phyloP scores from a whole-genome alignment of 2,797 vertebrate species.

The Tokudaia tokunoshimensis region DNA sequence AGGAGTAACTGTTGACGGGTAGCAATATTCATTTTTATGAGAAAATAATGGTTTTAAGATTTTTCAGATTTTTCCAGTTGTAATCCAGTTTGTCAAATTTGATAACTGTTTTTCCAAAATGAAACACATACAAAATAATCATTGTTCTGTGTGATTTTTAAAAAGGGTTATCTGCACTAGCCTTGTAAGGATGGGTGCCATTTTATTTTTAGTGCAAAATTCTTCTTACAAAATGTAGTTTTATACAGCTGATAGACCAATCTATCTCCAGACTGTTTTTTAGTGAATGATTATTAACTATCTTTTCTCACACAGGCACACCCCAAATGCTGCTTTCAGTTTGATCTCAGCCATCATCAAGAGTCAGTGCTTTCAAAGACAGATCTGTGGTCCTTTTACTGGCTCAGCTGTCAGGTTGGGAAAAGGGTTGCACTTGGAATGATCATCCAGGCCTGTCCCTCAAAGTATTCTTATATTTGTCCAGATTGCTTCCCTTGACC shows the following conservation, averaged over 20 bases:
- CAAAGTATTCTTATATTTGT: constrained; percentile 59
- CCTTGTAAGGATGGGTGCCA: constrained; percentile 50
- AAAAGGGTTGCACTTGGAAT: constrained; percentile 68
- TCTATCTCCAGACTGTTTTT: constrained; percentile 37
- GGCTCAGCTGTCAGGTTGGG: constrained; percentile 51
- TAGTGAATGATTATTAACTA: constrained; percentile 70
- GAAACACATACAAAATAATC: constrained; percentile 20
- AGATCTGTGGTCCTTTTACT: constrained; percentile 51
- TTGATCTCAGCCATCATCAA: constrained; percentile 52
- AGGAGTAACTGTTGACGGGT: constrained; percentile 23
- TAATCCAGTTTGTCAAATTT: neutral
- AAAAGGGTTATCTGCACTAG: constrained; percentile 24
- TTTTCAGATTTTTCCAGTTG: neutral
- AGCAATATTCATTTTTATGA: constrained; percentile 21
- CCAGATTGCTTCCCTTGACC: constrained; percentile 63
- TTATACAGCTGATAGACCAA: constrained; percentile 76
- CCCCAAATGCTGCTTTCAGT: constrained; percentile 49
- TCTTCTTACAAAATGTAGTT: constrained; percentile 75
- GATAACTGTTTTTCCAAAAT: constrained; percentile 56
- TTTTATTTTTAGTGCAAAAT: constrained; percentile 72
- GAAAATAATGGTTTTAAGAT: constrained; percentile 12
- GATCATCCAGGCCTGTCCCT: constrained; percentile 48
- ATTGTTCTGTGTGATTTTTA: constrained; percentile 36
- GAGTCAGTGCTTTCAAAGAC: constrained; percentile 65
- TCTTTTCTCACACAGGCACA: constrained; percentile 68